Conservation (phyloP, 92 coral and sea anemone genomes). For the Porites rus region DNA sequence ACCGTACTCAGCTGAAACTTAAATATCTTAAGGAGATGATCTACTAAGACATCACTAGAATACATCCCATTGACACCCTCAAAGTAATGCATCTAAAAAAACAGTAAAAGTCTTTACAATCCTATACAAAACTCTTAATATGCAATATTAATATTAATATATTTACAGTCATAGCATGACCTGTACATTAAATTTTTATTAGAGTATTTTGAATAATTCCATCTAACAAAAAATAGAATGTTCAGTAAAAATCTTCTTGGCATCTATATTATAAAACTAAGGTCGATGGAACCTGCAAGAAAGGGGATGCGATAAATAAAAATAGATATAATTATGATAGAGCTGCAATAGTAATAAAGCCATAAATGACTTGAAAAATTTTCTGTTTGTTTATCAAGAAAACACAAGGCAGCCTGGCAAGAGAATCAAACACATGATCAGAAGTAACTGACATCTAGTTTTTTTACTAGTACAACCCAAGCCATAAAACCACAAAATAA, state of each 20-base stretch:
- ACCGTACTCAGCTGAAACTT: too few relatives aligned
- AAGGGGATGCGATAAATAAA: too few relatives aligned
- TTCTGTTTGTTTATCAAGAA: too few relatives aligned
- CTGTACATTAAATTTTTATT: slow-evolving; percentile 44
- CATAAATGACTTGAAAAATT: too few relatives aligned
- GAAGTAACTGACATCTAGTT: too few relatives aligned
- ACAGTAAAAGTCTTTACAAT: slow-evolving; percentile 44
- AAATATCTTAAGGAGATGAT: too few relatives aligned
- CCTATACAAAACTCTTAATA: slow-evolving; percentile 48
- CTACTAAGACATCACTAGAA: too few relatives aligned
- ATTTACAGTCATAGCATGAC: slow-evolving; percentile 49
- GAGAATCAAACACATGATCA: too few relatives aligned
- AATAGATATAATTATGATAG: background rate
- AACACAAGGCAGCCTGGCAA: too few relatives aligned
- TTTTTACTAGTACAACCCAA: too few relatives aligned
- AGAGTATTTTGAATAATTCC: slow-evolving; percentile 38
- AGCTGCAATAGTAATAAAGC: background rate
- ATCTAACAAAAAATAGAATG: slow-evolving; percentile 44
- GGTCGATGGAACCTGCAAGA: slow-evolving; percentile 89
- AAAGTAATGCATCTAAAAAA: slow-evolving; percentile 5
- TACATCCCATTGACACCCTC: background rate
- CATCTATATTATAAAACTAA: slow-evolving; percentile 66
- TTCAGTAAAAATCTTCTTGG: slow-evolving; percentile 55
- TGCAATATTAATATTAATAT: slow-evolving; percentile 4
- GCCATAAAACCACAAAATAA: too few relatives aligned